Base-by-base conservation (phyloP, 1,140 invertebrate species). In the Proales similis region DNA sequence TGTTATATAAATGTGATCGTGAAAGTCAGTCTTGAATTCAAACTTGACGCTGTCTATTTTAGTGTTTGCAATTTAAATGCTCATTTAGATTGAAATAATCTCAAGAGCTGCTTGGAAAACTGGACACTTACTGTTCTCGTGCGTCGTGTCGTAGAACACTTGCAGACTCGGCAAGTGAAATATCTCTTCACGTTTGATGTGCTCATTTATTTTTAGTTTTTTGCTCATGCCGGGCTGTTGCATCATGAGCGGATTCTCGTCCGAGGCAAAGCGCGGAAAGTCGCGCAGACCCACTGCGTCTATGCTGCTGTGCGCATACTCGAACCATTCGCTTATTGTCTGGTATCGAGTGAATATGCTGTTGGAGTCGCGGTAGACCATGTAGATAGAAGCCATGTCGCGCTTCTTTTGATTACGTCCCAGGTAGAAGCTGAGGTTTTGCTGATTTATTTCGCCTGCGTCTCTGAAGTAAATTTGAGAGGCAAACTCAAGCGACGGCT, bases 1-100 rank as follows among this genome's bases (percentile, higher is more conserved):
- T 1, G 92, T 92, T 57, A 97, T 90, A 75, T 90, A 93, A 68
- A 95, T 96, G 71, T 95, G 92, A 74, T 95, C 90, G 73, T 94
- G 90, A 78, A 97, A 95, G 76, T 96, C 91, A 6, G 91, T 94
- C 26, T 94, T 90, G 74, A 97, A 95, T 74, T 88, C 91, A 78
- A 90, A 94, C 68, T 93, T 86, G 19, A 96, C 89, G 26, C 85
- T 78, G 22, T 90, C 90, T 73, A 88, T 90, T 49, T 82, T 80
- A 71, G 85, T 89, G 86, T 69, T 45, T 70, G 73, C 65, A 69
- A 66, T 67, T 38, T 57, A 68, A 33, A 51, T 12, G 6, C 12
- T 29, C 6, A 19, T 14, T 14, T 14, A 17, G 24, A 38, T 53
- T 36, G 24, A 24, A 14, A 36, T 11, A 9, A 36, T 36, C 14